A percentile compares a stretch with the other conserved stretches of the same genome.
phyloP scores from a whole-genome alignment of 2,888 invertebrate genomes.

The Thumatha senex region DNA sequence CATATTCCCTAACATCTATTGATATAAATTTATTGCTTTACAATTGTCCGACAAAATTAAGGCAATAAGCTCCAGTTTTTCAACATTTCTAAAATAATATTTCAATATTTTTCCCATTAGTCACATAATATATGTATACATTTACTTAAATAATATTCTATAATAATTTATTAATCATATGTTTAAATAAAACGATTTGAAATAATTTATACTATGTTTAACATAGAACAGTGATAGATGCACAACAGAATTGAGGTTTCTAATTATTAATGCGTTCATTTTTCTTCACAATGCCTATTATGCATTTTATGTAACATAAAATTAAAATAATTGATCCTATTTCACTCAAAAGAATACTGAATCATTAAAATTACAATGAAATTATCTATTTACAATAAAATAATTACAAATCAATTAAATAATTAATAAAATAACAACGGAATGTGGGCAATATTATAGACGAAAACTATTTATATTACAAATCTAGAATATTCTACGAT shows the following conservation, averaged over 20 bases:
- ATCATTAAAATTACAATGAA: slow-evolving; percentile 34
- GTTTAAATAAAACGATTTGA: slow-evolving; percentile 40
- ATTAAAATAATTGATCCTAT: slow-evolving; percentile 17
- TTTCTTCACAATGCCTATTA: slow-evolving; percentile 37
- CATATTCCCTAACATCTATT: slow-evolving; percentile 21
- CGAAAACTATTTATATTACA: slow-evolving; percentile 50
- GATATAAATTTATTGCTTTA: slow-evolving; percentile 47
- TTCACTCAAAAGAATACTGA: slow-evolving; percentile 30
- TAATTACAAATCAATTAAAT: slow-evolving; percentile 32
- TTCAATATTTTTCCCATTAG: slow-evolving; percentile 24
- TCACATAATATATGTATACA: slow-evolving; percentile 7
- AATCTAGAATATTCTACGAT: slow-evolving; percentile 49
- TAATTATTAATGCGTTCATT: slow-evolving; percentile 20
- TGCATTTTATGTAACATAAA: slow-evolving; percentile 40
- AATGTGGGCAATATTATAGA: slow-evolving; percentile 62
- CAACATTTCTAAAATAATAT: slow-evolving; percentile 9
- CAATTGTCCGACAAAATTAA: slow-evolving; percentile 46
- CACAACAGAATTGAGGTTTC: slow-evolving; percentile 32
- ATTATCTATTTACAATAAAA: slow-evolving; percentile 37
- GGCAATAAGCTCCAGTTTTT: slow-evolving; percentile 30
- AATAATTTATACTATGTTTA: slow-evolving; percentile 45
- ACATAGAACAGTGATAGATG: slow-evolving; percentile 41
- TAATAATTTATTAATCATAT: slow-evolving; percentile 37
- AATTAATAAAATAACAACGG: slow-evolving; percentile 46
- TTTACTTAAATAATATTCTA: slow-evolving; percentile 36